Base-by-base conservation (phyloP, 2,888 invertebrate genomes). In the Pocota personata region DNA sequence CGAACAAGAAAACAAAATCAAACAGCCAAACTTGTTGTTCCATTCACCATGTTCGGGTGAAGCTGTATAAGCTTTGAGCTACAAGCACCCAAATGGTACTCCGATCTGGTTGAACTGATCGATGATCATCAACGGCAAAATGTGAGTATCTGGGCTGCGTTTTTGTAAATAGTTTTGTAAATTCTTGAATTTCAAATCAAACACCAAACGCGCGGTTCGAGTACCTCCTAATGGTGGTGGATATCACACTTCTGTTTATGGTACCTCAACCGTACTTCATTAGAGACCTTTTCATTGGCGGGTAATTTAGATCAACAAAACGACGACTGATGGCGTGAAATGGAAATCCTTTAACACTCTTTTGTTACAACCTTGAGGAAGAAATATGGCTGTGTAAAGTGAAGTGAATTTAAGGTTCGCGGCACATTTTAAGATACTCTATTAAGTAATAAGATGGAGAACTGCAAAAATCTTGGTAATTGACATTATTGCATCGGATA, bases 181-280 rank as follows among this genome's bases (percentile, higher is more conserved):
- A 76, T 76, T 76, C 76, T 66, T 76, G 58, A 67, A 58, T 67
- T 50, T 48, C 30, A 76, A 57, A 40, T 35, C 19, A 66, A 57
- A 58, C 57, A 76, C 37, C 50, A 50, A 24, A 50, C 35, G 24
- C 46, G 64, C 46, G 19, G 27, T 7, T 60, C n/a, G 48, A 72
- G 72, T 50, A 60, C 27, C 60, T 30, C n/a, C 52, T 16, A 14
- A 27, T 27, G 52, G 52, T 52, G 52, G 19, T 62, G 40, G 57
- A 69, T 69, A 72, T 73, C 60, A 37, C 60, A 73, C 73, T 73
- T 73, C 73, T 60, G 60, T 50, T 60, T 72, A 46, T 46, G 58
- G 57, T 14, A 46, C 16, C 32, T 10, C n/a, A 5, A 12, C 19
- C 8, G 57, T 35, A 43, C 62, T 21, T 40, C 40, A 37, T 12